Percentiles rank a stretch among this genome's conserved stretches.
phyloP scores from a whole-genome alignment of 2,797 vertebrate genomes.

The Podarcis lilfordi region DNA sequence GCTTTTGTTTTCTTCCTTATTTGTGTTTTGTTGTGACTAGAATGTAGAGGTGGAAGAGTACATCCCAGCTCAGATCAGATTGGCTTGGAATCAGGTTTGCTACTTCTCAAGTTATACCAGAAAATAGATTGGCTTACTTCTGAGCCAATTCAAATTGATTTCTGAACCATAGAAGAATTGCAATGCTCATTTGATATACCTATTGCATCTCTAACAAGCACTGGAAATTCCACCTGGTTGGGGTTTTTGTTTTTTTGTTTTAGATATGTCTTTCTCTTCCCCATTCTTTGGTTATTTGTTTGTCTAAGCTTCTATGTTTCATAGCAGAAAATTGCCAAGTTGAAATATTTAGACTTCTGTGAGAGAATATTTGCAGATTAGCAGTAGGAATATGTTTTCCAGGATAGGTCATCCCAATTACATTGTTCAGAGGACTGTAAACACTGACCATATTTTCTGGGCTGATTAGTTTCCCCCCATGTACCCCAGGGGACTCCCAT shows the following conservation, averaged over 20 bases:
- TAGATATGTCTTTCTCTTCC: no score
- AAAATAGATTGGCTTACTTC: background rate
- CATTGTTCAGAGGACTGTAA: background rate
- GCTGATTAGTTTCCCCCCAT: background rate
- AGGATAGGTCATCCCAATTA: background rate
- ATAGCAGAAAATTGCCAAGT: no score
- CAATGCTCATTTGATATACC: no score
- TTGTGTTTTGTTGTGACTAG: background rate
- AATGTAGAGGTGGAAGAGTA: background rate
- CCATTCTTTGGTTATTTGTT: no score
- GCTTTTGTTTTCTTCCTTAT: background rate
- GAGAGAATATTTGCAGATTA: background rate
- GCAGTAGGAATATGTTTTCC: background rate
- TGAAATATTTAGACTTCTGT: background rate
- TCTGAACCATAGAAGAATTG: background rate
- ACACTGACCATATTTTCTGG: background rate
- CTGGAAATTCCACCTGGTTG: no score
- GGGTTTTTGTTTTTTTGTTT: no score
- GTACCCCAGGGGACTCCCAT: background rate
- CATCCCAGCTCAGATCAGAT: background rate
- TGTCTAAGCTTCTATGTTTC: no score
- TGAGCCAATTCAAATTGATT: background rate
- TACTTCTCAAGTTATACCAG: background rate
- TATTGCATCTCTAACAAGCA: no score
- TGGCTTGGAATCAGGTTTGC: background rate